phyloP scores from a whole-genome alignment of 92 coral and sea anemone species.

The Scolanthus callimorphus region DNA sequence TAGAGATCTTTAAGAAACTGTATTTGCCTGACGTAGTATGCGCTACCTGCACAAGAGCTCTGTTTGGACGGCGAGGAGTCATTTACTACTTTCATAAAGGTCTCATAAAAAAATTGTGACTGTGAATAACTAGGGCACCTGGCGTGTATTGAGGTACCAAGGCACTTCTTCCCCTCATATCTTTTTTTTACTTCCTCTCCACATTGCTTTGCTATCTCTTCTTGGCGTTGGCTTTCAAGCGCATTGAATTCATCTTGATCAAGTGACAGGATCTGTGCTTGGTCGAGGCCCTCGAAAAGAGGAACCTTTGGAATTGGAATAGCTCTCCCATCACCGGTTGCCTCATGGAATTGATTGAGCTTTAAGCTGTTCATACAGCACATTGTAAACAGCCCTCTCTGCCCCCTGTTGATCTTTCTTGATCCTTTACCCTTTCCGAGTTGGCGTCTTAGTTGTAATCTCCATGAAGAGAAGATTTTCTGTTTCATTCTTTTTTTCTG shows the following conservation, averaged over 20 bases:
- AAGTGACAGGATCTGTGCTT: constrained; percentile 16
- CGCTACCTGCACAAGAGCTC: constrained; percentile 17
- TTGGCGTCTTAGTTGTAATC: too few relatives aligned
- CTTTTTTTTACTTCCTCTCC: constrained; percentile 10
- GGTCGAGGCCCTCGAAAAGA: constrained; percentile 22
- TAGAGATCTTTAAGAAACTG: constrained; percentile 23
- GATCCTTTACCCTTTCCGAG: too few relatives aligned
- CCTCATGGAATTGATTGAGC: constrained; percentile 36
- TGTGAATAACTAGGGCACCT: constrained; percentile 4
- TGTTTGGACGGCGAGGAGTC: constrained; percentile 15
- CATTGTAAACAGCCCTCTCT: too few relatives aligned
- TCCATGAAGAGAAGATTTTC: not conserved
- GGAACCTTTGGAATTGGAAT: constrained; percentile 19
- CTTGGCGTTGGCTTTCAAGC: constrained; percentile 14
- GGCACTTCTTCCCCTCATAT: constrained; percentile 21
- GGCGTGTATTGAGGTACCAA: constrained; percentile 36
- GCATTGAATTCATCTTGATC: constrained; percentile 34
- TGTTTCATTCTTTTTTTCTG: not conserved
- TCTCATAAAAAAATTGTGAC: constrained; percentile 27
- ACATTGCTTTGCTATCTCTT: constrained; percentile 16
- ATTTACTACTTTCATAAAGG: constrained; percentile 10
- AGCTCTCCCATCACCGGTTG: constrained; percentile 42
- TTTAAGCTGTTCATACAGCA: constrained; percentile 37
- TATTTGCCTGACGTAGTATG: constrained; percentile 20
- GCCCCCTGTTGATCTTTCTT: too few relatives aligned